Percentiles rank a stretch among this genome's conserved stretches.
These are phyloP conservation scores for Triplophysa rosa DNA, from an alignment of 2,113 vertebrate species.

Conservation along the genomic window DNA sequence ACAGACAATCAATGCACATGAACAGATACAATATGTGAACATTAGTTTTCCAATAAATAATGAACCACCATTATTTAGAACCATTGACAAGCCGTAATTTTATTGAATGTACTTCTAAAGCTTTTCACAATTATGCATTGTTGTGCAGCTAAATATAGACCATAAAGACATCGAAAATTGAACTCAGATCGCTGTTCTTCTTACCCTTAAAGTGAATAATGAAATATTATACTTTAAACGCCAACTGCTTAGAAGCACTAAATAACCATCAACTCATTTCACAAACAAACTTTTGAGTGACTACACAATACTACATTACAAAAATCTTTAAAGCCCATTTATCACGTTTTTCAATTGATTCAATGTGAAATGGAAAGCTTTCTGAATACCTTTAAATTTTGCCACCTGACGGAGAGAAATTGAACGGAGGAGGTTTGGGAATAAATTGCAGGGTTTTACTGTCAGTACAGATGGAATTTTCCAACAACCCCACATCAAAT, in stretches of 20 bases:
- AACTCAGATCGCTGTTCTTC: too few relatives aligned
- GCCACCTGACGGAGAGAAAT: slow-evolving; percentile 2
- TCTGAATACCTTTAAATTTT: slow-evolving; percentile 15
- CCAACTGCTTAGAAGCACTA: neutral
- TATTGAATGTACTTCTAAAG: too few relatives aligned
- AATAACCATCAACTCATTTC: slow-evolving; percentile 1
- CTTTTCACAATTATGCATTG: too few relatives aligned
- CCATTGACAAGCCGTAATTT: too few relatives aligned
- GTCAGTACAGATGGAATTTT: slow-evolving; percentile 1
- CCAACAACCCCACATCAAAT: slow-evolving; percentile 20
- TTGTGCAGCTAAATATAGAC: too few relatives aligned
- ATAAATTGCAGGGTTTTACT: neutral
- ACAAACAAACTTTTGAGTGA: neutral
- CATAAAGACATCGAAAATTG: too few relatives aligned
- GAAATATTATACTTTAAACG: neutral
- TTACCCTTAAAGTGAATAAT: neutral
- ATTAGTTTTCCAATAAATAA: neutral
- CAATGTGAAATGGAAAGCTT: neutral
- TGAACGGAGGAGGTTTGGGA: neutral
- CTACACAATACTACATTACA: neutral
- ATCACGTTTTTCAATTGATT: slow-evolving; percentile 9
- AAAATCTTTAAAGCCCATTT: neutral
- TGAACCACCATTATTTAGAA: neutral
- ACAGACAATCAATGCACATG: neutral
- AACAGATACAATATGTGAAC: neutral